These are phyloP conservation scores for Hozukius guyotensis DNA, from an alignment of 2,797 vertebrate species.

Conservation along the genomic window DNA sequence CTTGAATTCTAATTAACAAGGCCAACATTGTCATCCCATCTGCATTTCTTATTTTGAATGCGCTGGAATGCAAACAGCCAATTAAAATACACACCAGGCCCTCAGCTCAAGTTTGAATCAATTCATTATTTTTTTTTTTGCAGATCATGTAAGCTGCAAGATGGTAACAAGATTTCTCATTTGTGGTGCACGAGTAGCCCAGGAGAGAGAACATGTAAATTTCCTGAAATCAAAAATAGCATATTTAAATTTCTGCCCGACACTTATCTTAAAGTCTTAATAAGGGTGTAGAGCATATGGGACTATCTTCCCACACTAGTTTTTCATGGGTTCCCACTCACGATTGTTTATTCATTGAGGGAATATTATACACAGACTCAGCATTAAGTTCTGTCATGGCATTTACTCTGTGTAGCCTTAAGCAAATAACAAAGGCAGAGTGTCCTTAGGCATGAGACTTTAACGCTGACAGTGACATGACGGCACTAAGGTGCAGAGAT, in stretches of 20 bases:
- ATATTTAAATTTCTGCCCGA: constrained; percentile 47
- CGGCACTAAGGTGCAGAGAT: neutral
- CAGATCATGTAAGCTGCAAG: constrained; percentile 38
- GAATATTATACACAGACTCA: constrained; percentile 23
- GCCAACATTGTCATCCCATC: constrained; percentile 20
- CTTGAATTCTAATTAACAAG: constrained; percentile 3
- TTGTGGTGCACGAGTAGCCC: constrained; percentile 28
- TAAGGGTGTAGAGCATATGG: constrained; percentile 29
- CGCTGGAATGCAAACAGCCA: constrained; percentile 58
- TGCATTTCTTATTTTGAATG: constrained; percentile 44
- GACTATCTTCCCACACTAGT: neutral
- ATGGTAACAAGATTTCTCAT: constrained; percentile 55
- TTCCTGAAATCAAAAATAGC: constrained; percentile 48
- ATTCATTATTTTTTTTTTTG: constrained; percentile 58
- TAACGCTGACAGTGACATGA: neutral
- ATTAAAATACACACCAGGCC: constrained; percentile 66
- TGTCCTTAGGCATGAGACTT: neutral
- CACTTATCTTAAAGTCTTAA: constrained; percentile 33
- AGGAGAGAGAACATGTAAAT: constrained; percentile 37
- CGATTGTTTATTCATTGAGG: constrained; percentile 41
- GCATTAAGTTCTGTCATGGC: neutral
- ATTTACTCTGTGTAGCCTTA: neutral
- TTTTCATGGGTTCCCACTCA: constrained; percentile 9
- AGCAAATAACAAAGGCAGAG: neutral
- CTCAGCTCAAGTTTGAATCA: constrained; percentile 41